Evolutionary conservation across 2,888 invertebrate species (phyloP), one percentile per base, ranked within the genome.

Genomic region (Subacronicta megacephala): DNA sequence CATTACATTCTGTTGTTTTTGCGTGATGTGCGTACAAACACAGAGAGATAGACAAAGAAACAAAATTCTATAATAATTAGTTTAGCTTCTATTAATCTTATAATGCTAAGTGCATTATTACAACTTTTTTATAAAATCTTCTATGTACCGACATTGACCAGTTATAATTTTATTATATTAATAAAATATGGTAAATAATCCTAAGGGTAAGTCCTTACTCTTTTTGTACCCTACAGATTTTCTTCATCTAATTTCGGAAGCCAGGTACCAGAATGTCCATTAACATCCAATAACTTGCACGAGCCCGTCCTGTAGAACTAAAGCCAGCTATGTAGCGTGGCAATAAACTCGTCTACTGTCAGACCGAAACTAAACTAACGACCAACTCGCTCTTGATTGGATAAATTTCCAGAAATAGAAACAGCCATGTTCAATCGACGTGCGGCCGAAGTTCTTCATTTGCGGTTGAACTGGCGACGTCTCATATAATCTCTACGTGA

Each of bases 401-500:
- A 76, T 81, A 78, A 77, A 82, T 79, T 77, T 78, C 69, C 73
- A 66, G 72, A 77, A 80, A 83, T 80, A 82, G 78, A 80, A 78
- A 80, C 72, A 70, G 65, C 46, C 57, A 55, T 70, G 76, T 73
- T 67, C 63, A 54, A 60, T 60, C 53, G 60, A 55, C 66, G 73
- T 72, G 72, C 54, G 59, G 51, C 37, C 73, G 37, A 76, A 75
- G 55, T 82, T 84, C 80, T 88, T 87, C 85, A 88, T 89, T 87
- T 86, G 83, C 72, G 81, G 83, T 76, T 77, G 77, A 79, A 80
- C 82, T 77, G 78, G 79, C 82, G 77, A 83, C 82, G 88, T 87
- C 88, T 88, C 88, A 87, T 90, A 89, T 87, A 85, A 82, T 64
- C 72, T 65, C 79, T 79, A 88, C 90, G 91, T 91, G 91, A 84